Evolutionary conservation across 2,113 vertebrate species (phyloP).

Genomic region (Haplochromis vanheusdeni): DNA sequence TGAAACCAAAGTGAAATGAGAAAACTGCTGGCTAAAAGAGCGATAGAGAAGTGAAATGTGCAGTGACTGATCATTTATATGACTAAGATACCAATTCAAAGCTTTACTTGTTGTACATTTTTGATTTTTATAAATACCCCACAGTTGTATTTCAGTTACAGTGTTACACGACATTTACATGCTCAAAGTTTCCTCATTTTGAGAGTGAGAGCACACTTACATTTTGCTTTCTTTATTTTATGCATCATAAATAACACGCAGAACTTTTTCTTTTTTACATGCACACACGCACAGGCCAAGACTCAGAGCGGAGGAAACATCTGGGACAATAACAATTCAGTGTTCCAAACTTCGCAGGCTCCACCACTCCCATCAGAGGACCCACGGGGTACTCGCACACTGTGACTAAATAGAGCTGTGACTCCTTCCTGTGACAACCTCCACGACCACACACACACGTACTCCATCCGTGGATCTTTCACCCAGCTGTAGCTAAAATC

Average conservation of each 20-base stretch:
- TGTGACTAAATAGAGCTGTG: background rate
- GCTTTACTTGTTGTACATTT: background rate
- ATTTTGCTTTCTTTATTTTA: background rate
- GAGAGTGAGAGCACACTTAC: background rate
- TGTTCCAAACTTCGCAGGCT: conserved; percentile 37
- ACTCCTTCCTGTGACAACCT: background rate
- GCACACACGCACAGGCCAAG: background rate
- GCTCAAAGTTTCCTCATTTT: background rate
- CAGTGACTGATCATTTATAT: background rate
- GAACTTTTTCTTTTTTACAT: background rate
- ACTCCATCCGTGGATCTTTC: background rate
- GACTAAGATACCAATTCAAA: background rate
- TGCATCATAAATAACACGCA: background rate
- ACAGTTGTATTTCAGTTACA: background rate
- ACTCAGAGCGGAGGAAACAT: conserved; percentile 24
- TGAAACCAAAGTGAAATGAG: background rate
- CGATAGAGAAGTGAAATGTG: background rate
- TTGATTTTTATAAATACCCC: background rate
- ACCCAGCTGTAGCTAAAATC: background rate
- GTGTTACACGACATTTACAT: background rate
- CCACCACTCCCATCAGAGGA: conserved; percentile 26
- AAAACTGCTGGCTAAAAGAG: background rate
- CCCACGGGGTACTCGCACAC: background rate
- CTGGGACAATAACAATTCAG: conserved; percentile 46
- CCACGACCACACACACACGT: background rate